Percentiles rank a stretch among this genome's conserved stretches.
Evolutionary conservation across 2,888 invertebrate species (phyloP).

Genomic region (Lasioglossum villosulum): DNA sequence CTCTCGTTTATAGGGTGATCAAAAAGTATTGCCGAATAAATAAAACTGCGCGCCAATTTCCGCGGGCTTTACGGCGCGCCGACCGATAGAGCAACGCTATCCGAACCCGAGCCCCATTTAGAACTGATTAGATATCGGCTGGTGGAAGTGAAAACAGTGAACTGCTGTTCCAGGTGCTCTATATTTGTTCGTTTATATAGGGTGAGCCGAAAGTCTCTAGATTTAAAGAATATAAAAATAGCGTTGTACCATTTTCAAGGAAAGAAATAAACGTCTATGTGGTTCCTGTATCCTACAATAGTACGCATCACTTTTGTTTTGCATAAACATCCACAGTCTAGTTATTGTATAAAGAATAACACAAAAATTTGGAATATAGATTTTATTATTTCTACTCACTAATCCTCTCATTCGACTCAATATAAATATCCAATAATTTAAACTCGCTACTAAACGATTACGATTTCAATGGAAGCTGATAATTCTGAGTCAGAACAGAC

Average conservation of each 20-base stretch:
- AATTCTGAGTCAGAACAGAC: neutral
- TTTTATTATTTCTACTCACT: too few species aligned
- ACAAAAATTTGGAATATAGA: too few species aligned
- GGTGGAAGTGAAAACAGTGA: neutral
- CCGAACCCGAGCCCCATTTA: neutral
- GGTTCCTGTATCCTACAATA: neutral
- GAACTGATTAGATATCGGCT: neutral
- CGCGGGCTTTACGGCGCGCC: neutral
- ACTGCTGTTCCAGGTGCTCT: neutral
- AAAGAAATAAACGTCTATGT: neutral
- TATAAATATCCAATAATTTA: too few species aligned
- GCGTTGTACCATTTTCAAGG: too few species aligned
- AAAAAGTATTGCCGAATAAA: slow-evolving; percentile 50
- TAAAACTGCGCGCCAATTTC: slow-evolving; percentile 4
- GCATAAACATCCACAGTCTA: too few species aligned
- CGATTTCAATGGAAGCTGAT: neutral
- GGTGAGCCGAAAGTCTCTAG: neutral
- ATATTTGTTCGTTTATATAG: neutral
- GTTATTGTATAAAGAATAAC: too few species aligned
- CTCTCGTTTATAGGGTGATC: slow-evolving; percentile 65
- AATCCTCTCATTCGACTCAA: too few species aligned
- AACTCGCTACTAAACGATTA: neutral
- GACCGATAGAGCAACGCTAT: neutral
- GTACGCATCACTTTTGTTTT: too few species aligned
- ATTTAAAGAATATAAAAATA: neutral